phyloP scores from a whole-genome alignment of 1,140 invertebrate species.

The Drosophila simulans region DNA sequence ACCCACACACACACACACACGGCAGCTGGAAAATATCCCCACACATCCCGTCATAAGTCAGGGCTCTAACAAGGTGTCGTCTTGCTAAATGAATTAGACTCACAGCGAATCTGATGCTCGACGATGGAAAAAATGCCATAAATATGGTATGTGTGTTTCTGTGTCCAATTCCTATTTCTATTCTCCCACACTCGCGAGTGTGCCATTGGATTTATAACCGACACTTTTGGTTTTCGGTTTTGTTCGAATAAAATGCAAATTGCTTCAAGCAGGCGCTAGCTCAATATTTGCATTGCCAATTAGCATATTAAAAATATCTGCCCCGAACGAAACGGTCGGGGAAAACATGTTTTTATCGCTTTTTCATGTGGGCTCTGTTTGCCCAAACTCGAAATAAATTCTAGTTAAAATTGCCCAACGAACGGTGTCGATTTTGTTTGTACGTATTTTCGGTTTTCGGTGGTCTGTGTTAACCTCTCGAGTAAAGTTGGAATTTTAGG shows the following conservation, averaged over 20 bases:
- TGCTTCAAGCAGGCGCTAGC: constrained; percentile 57
- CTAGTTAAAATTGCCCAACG: constrained; percentile 66
- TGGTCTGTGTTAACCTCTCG: constrained; percentile 9
- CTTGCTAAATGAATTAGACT: constrained; percentile 77
- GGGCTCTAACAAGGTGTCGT: constrained; percentile 72
- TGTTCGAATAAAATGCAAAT: constrained; percentile 68
- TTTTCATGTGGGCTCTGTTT: constrained; percentile 12
- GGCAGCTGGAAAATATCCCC: constrained; percentile 23
- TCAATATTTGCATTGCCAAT: constrained; percentile 69
- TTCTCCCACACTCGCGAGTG: constrained; percentile 12
- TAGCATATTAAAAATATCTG: constrained; percentile 53
- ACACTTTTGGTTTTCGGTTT: constrained; percentile 77
- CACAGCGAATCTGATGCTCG: constrained; percentile 19
- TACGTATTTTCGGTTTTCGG: constrained; percentile 4
- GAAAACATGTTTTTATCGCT: constrained; percentile 1
- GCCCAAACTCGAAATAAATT: constrained; percentile 52
- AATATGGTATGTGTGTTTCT: constrained; percentile 35
- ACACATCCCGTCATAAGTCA: constrained; percentile 43
- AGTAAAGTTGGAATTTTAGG: constrained; percentile 21
- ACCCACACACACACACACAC: constrained; percentile 12
- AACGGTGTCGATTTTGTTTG: constrained; percentile 29
- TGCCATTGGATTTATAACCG: constrained; percentile 53
- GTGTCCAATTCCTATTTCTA: neutral
- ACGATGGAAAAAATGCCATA: constrained; percentile 31
- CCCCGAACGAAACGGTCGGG: neutral